These are phyloP conservation scores for Nipponia nippon DNA, from an alignment of 2,113 vertebrate genomes.

Conservation along the genomic window DNA sequence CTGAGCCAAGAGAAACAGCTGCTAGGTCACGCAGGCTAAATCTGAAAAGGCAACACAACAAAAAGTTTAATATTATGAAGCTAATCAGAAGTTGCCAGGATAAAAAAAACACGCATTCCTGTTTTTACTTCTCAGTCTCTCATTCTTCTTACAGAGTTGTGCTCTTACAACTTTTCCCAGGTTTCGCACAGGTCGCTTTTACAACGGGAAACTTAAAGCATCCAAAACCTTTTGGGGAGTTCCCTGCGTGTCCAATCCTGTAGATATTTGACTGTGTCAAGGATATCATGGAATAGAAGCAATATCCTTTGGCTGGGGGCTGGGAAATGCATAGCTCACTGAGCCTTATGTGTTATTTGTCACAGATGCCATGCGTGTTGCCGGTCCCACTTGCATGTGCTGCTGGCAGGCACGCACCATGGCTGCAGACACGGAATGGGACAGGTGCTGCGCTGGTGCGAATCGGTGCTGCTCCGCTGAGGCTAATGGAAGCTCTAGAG, in stretches of 20 bases:
- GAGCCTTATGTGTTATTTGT: neutral
- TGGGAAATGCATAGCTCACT: neutral
- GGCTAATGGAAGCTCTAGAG: neutral
- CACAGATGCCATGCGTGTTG: neutral
- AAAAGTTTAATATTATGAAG: conserved; percentile 54
- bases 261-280: neutral
- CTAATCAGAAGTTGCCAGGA: conserved; percentile 36
- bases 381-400: neutral
- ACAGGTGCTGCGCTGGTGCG: neutral
- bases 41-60: conserved; percentile 58
- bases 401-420: neutral
- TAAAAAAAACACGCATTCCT: neutral
- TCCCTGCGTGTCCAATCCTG: neutral
- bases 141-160: neutral
- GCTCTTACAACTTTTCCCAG: neutral
- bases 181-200: neutral
- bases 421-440: neutral
- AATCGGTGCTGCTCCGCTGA: fast-evolving
- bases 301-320: neutral
- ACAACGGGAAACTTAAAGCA: neutral
- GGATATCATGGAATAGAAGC: neutral
- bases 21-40: conserved; percentile 67
- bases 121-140: neutral
- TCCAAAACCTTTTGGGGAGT: neutral
- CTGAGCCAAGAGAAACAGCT: conserved; percentile 78